Conservation (phyloP, 2,888 invertebrate species). For the Erynnis tages region DNA sequence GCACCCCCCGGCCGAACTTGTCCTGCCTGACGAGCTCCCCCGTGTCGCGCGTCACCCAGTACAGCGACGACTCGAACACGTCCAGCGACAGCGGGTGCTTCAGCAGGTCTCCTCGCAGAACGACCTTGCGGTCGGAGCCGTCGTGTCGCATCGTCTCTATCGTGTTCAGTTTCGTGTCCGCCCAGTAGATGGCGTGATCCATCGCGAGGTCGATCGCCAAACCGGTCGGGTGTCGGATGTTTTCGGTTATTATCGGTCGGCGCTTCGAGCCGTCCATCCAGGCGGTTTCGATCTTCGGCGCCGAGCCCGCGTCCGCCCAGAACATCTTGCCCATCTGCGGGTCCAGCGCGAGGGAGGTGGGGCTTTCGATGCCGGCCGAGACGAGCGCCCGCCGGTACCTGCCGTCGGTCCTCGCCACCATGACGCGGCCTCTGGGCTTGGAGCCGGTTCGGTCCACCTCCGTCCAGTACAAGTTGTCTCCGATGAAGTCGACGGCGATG, state of each 20-base stretch:
- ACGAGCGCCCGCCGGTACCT: slow-evolving; percentile 92
- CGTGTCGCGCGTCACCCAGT: slow-evolving; percentile 95
- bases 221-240: slow-evolving; percentile 93
- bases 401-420: slow-evolving; percentile 95
- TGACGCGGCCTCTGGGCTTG: slow-evolving; percentile 89
- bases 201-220: slow-evolving; percentile 94
- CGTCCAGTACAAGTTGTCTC: slow-evolving; percentile 96
- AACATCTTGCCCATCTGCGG: slow-evolving; percentile 92
- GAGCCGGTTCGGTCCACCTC: slow-evolving; percentile 89
- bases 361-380: slow-evolving; percentile 89
- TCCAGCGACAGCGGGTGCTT: slow-evolving; percentile 93
- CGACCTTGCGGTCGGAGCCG: slow-evolving; percentile 87
- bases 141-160: slow-evolving; percentile 93
- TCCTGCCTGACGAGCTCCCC: slow-evolving; percentile 95
- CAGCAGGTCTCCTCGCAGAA: slow-evolving; percentile 87
- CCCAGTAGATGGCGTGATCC: slow-evolving; percentile 96
- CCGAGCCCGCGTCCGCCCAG: slow-evolving; percentile 96
- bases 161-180: slow-evolving; percentile 94
- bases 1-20: slow-evolving; percentile 97
- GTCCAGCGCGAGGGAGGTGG: slow-evolving; percentile 94
- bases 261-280: slow-evolving; percentile 99
- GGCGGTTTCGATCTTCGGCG: slow-evolving; percentile 95
- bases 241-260: slow-evolving; percentile 89
- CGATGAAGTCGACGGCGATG: slow-evolving; percentile 96
- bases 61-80: slow-evolving; percentile 95